Evolutionary conservation across 2,113 vertebrate species (phyloP).

Genomic region (Trichechus manatus): DNA sequence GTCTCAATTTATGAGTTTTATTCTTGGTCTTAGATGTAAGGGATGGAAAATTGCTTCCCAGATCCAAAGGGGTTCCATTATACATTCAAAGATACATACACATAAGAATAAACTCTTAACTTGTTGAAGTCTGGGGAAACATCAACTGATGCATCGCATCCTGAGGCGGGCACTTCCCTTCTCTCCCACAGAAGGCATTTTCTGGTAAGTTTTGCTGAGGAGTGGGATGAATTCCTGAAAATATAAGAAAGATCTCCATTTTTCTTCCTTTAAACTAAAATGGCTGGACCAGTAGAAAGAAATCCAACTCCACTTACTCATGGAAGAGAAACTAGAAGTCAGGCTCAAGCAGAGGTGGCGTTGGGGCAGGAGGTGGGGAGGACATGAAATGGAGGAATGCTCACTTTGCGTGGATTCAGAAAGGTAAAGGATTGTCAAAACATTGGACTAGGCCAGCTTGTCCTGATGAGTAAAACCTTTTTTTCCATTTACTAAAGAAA

Average conservation of each 20-base stretch:
- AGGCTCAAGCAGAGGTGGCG: rapidly evolving
- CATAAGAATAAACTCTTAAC: background rate
- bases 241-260: background rate
- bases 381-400: background rate
- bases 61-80: background rate
- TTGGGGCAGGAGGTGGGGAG: no score
- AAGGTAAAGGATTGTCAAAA: background rate
- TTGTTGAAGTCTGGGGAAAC: background rate
- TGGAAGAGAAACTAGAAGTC: background rate
- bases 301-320: background rate
- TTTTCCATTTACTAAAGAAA: background rate
- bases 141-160: background rate
- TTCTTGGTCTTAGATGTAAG: background rate
- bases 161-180: background rate
- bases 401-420: background rate
- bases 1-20: background rate
- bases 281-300: background rate
- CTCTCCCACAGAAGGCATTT: background rate
- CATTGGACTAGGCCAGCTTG: background rate
- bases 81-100: background rate
- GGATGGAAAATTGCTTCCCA: background rate
- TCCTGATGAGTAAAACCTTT: background rate
- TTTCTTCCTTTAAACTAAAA: background rate
- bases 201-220: background rate
- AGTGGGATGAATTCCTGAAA: background rate